Evolutionary conservation across 1,140 invertebrate genomes (phyloP), one percentile per base, ranked within the genome.

Genomic region (Brachionus koreanus): DNA sequence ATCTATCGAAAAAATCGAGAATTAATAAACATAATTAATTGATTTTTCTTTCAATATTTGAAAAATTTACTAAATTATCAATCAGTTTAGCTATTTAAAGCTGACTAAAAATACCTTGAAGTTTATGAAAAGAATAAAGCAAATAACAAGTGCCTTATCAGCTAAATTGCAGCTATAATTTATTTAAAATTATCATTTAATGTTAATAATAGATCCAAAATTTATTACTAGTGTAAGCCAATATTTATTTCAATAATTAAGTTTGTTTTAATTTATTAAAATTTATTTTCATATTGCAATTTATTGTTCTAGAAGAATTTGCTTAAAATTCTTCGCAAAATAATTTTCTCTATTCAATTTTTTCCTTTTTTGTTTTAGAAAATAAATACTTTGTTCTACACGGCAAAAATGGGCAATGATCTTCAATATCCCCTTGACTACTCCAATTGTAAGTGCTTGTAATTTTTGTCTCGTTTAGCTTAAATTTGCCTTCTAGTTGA

Each of bases 401-500:
- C 5, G 46, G 29, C 3, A 7, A 79, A 79, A 65, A 79, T 79
- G 76, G 76, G 76, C 19, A 79, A 79, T 43, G 76, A 79, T 25
- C 23, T 79, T 12, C 29, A 65, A n/a, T 79, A 79, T 79, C 76
- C 76, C 4, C n/a, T 61, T 6, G 76, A 79, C 23, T 74, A 39
- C 42, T 25, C 25, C 69, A 74, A 74, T 29, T 74, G 69, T 74
- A 74, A 74, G 69, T 72, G 16, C 7, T 13, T 16, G 4, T 1
- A 42, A 43, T 74, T 74, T 43, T 19, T 74, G 6, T 19, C 35
- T 9, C 7, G 12, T 49, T 46, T 19, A 39, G n/a, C 12, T 25
- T 46, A 74, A 12, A 49, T 74, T 74, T 25, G 19, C 42, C 33
- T 23, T 72, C 16, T 72, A 49, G 39, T 98, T 91, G 96, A 98